A percentile compares a stretch with the other conserved stretches of the same genome.
Evolutionary conservation across 2,113 vertebrate species (phyloP).

Genomic region (Thalassarche chlororhynchos): DNA sequence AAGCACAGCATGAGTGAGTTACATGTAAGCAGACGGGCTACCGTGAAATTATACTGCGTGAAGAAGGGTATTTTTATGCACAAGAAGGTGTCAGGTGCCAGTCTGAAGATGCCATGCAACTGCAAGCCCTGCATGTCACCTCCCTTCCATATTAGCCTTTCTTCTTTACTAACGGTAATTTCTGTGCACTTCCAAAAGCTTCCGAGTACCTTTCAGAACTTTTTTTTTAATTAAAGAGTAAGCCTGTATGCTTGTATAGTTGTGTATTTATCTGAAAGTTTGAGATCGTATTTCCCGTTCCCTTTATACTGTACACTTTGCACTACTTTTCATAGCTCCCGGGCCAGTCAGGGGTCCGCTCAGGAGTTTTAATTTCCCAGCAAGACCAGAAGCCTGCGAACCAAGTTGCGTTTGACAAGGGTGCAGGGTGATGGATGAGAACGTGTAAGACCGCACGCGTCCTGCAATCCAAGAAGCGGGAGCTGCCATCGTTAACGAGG

Average conservation of each 20-base stretch:
- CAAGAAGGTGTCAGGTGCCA: too few relatives aligned
- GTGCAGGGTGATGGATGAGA: accelerated
- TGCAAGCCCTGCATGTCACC: accelerated
- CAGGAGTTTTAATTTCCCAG: too few relatives aligned
- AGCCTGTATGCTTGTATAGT: not conserved
- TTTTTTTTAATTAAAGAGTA: not conserved
- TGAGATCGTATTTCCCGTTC: accelerated
- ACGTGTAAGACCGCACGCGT: accelerated
- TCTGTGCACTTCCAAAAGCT: not conserved
- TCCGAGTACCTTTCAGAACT: too few relatives aligned
- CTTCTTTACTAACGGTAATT: not conserved
- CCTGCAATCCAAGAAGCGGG: accelerated
- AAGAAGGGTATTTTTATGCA: not conserved
- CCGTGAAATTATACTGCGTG: too few relatives aligned
- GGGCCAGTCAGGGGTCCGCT: accelerated
- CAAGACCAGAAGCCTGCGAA: accelerated
- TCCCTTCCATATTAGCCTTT: accelerated
- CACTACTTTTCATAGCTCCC: accelerated
- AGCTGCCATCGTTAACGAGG: accelerated
- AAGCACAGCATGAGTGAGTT: not conserved
- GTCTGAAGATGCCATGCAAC: not conserved
- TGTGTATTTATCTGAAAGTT: accelerated
- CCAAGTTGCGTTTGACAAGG: accelerated
- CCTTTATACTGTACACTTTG: not conserved
- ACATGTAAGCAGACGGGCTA: not conserved